These are phyloP conservation scores for Leucoraja ocellata DNA, from an alignment of 2,797 vertebrate genomes.

Conservation along the genomic window DNA sequence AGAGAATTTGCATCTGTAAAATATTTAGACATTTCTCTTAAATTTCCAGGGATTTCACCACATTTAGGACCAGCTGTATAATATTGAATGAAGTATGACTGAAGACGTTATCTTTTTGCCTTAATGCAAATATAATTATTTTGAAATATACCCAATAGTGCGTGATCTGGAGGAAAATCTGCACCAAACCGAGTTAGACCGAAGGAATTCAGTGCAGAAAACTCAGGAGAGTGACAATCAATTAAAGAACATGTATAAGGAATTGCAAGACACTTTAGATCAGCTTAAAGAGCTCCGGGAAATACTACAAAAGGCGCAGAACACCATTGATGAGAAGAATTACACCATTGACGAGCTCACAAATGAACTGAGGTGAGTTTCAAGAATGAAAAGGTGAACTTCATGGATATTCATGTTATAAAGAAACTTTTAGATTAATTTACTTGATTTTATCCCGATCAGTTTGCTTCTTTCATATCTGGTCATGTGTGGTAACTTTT, in stretches of 20 bases:
- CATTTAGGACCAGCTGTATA: not conserved
- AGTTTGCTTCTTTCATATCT: not conserved
- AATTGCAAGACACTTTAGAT: conserved; percentile 70
- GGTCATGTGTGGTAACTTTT: not conserved
- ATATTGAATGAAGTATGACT: not conserved
- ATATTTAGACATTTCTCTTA: not conserved
- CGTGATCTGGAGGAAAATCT: conserved; percentile 78
- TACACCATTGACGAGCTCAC: conserved; percentile 71
- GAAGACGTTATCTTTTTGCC: not conserved
- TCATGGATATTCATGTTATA: not conserved
- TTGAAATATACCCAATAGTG: conserved; percentile 53
- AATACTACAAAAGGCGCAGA: conserved; percentile 70
- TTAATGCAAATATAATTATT: not conserved
- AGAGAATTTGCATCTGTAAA: not conserved
- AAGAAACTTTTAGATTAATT: not conserved
- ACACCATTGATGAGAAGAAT: conserved; percentile 79
- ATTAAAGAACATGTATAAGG: conserved; percentile 69
- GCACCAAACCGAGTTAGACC: conserved; percentile 65
- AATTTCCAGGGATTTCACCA: not conserved
- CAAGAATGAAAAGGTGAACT: not conserved
- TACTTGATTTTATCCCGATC: not conserved
- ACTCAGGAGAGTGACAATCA: conserved; percentile 73
- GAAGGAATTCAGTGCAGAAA: conserved; percentile 73
- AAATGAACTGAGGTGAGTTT: conserved; percentile 70
- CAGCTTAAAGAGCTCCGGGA: conserved; percentile 76